A percentile compares a stretch with the other conserved stretches of the same genome.
Evolutionary conservation across 2,888 invertebrate species (phyloP).

Genomic region (Furcula furcula): DNA sequence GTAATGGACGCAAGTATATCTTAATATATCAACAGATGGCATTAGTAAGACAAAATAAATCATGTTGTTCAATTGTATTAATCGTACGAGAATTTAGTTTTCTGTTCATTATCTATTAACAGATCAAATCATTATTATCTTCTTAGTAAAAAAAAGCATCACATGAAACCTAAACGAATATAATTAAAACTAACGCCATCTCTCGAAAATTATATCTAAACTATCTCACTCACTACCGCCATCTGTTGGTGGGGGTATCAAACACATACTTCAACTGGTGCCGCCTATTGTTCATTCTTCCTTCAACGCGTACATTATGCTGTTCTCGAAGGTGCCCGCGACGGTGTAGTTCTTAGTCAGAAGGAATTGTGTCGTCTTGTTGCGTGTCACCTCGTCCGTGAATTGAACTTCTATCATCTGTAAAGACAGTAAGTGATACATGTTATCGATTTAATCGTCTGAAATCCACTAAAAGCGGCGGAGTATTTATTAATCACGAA

Average conservation of each 20-base stretch:
- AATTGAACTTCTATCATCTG: constrained; percentile 64
- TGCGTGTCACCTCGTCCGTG: constrained; percentile 41
- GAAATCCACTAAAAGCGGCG: too few species aligned
- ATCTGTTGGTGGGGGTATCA: neutral
- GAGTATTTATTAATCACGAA: too few species aligned
- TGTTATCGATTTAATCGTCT: too few species aligned
- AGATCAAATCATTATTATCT: too few species aligned
- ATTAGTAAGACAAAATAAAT: too few species aligned
- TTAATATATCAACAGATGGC: too few species aligned
- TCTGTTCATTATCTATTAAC: too few species aligned
- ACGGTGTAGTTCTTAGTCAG: constrained; percentile 60
- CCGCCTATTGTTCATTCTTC: constrained; percentile 8
- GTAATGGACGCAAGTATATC: too few species aligned
- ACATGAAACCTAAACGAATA: too few species aligned
- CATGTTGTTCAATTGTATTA: too few species aligned
- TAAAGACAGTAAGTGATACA: neutral
- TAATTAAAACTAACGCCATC: neutral
- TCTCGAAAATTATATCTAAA: neutral
- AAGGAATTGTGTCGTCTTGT: constrained; percentile 54
- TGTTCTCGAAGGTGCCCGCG: constrained; percentile 50
- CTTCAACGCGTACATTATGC: constrained; percentile 54
- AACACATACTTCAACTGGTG: neutral
- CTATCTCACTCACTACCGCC: neutral
- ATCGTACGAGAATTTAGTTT: too few species aligned
- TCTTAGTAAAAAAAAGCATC: too few species aligned